phyloP scores from a whole-genome alignment of 2,888 invertebrate genomes.

The Trachelus tabidus region DNA sequence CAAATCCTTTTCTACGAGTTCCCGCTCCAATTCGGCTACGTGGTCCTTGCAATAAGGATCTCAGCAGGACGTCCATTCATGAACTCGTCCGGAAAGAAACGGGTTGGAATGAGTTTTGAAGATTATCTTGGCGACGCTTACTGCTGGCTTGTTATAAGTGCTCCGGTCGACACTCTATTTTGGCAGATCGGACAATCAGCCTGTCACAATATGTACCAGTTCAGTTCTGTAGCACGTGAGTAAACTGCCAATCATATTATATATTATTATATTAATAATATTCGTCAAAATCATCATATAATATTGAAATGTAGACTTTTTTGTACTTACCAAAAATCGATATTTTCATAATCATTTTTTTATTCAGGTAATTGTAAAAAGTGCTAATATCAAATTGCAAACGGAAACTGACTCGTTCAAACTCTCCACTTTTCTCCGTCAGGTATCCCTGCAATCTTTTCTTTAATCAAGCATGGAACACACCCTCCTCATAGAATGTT shows the following conservation, averaged over 20 bases:
- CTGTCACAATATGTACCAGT: constrained; percentile 50
- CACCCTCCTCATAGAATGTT: not conserved
- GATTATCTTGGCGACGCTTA: constrained; percentile 40
- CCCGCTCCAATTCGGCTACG: constrained; percentile 45
- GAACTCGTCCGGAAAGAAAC: constrained; percentile 52
- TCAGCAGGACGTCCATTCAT: constrained; percentile 57
- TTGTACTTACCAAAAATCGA: not conserved
- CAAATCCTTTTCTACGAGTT: constrained; percentile 57
- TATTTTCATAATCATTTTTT: not conserved
- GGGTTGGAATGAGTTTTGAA: constrained; percentile 58
- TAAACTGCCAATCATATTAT: not conserved
- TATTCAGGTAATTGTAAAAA: not conserved
- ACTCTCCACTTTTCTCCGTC: constrained; percentile 46
- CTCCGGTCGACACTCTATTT: constrained; percentile 33
- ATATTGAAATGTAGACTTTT: not conserved
- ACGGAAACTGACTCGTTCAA: constrained; percentile 49
- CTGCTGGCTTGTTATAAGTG: not conserved
- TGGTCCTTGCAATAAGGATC: constrained; percentile 33
- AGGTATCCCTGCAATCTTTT: constrained; percentile 47
- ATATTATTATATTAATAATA: too few species aligned
- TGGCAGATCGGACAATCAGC: constrained; percentile 45
- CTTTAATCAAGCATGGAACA: constrained; percentile 52
- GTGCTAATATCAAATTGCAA: constrained; percentile 43
- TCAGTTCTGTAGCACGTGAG: not conserved
- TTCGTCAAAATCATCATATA: not conserved